Evolutionary conservation across 2,797 vertebrate species (phyloP).

Genomic region (Girardinus metallicus): DNA sequence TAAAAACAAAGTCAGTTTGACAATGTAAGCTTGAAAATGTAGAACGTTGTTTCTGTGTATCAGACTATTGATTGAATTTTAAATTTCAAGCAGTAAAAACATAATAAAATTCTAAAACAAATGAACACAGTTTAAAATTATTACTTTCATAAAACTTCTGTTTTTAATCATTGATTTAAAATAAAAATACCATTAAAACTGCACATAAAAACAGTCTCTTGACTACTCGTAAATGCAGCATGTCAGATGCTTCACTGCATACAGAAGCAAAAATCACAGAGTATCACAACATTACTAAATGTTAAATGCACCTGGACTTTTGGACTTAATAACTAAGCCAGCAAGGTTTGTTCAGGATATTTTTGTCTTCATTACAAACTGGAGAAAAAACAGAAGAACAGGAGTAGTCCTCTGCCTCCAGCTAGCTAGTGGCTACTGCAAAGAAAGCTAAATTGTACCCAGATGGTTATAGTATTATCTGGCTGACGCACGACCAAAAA

Average conservation of each 20-base stretch:
- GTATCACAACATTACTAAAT: not conserved
- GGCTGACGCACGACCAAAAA: not conserved
- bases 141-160: not conserved
- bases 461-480: not conserved
- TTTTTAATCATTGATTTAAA: not conserved
- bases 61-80: not conserved
- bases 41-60: not conserved
- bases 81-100: not conserved
- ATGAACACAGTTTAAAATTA: not conserved
- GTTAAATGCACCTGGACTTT: not conserved
- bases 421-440: not conserved
- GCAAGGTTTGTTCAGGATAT: not conserved
- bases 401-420: not conserved
- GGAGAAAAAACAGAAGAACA: not conserved
- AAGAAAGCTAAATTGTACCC: not conserved
- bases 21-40: not conserved
- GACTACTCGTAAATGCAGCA: not conserved
- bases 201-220: not conserved
- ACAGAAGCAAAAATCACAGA: not conserved
- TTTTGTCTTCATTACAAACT: not conserved
- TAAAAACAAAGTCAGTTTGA: not conserved
- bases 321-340: not conserved
- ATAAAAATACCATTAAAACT: not conserved
- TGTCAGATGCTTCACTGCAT: not conserved
- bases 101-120: not conserved